phyloP scores from a whole-genome alignment of 2,888 invertebrate genomes.

The Tachina fera region DNA sequence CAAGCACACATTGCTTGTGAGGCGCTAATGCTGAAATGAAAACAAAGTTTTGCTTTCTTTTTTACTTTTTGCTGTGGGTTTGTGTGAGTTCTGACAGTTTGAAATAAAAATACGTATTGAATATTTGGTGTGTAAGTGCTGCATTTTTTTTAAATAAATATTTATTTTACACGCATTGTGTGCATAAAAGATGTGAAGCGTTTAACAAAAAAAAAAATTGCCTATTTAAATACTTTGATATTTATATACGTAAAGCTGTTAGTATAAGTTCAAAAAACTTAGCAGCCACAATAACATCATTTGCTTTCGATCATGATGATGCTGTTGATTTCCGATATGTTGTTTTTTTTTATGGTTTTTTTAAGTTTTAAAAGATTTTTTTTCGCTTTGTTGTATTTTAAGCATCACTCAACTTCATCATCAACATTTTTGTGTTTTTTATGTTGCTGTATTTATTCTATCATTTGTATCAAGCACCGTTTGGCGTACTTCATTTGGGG shows the following conservation, averaged over 20 bases:
- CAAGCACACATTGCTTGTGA: not conserved
- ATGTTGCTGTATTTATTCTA: not conserved
- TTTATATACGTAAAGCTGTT: slow-evolving; percentile 18
- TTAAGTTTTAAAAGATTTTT: slow-evolving; percentile 22
- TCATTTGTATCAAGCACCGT: not conserved
- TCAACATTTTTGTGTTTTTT: not conserved
- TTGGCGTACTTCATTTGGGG: not conserved
- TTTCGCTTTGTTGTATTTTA: slow-evolving; percentile 25
- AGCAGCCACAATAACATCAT: slow-evolving; percentile 43
- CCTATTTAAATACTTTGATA: slow-evolving; percentile 51
- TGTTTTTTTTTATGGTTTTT: slow-evolving; percentile 4
- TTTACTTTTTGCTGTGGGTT: not conserved
- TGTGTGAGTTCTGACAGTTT: not conserved
- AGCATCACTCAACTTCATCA: slow-evolving; percentile 64
- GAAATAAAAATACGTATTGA: slow-evolving; percentile 21
- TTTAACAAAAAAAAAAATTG: slow-evolving; percentile 23
- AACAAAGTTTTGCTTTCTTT: slow-evolving; percentile 2
- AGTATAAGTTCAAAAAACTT: slow-evolving; percentile 28
- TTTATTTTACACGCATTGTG: slow-evolving; percentile 58
- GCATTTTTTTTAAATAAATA: slow-evolving; percentile 31
- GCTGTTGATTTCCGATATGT: slow-evolving; percentile 12
- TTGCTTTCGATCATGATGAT: slow-evolving; percentile 17
- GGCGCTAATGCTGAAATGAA: not conserved
- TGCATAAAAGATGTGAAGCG: slow-evolving; percentile 41
- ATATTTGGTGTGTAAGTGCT: slow-evolving; percentile 45